Evolutionary conservation across 2,113 vertebrate species (phyloP).

Genomic region (Hemiprocne comata): DNA sequence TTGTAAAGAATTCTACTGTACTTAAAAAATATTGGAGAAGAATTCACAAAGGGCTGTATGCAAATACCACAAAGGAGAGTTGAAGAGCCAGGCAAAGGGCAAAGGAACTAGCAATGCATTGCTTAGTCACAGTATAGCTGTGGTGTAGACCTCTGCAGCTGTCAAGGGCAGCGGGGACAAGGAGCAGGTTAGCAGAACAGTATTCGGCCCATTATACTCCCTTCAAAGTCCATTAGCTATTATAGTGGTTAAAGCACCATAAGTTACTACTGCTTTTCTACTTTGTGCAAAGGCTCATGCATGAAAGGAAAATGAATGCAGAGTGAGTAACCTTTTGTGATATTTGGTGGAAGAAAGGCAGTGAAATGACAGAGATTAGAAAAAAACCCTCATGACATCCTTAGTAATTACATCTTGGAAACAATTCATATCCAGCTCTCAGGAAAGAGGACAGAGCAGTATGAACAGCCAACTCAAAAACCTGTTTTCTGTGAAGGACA

Average conservation of each 20-base stretch:
- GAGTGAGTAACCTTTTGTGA: neutral
- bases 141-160: neutral
- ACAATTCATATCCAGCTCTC: neutral
- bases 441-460: neutral
- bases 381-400: neutral
- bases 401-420: neutral
- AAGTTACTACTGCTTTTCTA: neutral
- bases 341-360: neutral
- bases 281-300: neutral
- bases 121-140: neutral
- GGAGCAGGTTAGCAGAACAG: neutral
- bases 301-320: neutral
- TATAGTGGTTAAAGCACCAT: neutral
- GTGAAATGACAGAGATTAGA: neutral
- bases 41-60: slow-evolving; percentile 19
- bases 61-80: neutral
- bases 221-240: neutral
- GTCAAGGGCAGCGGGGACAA: neutral
- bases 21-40: neutral
- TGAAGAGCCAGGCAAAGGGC: neutral
- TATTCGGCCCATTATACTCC: neutral
- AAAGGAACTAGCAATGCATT: neutral
- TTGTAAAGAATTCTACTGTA: neutral
- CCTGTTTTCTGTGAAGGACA: neutral
- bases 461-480: neutral